Evolutionary conservation across 2,113 vertebrate genomes (phyloP).

Genomic region (Nymphicus hollandicus): DNA sequence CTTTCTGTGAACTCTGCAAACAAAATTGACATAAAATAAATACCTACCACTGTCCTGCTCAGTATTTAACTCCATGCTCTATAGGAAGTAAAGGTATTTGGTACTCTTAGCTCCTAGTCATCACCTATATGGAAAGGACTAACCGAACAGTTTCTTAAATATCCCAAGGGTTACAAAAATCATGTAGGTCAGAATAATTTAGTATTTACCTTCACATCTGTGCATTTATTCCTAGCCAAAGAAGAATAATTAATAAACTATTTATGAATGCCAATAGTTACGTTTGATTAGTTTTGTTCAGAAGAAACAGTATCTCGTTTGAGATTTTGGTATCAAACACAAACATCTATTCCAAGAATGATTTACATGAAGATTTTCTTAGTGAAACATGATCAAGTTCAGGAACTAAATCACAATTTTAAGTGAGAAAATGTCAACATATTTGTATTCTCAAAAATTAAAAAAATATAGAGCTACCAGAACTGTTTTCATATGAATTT

Average conservation of each 20-base stretch:
- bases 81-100: neutral
- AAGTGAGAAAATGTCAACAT: neutral
- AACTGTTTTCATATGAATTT: neutral
- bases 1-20: neutral
- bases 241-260: neutral
- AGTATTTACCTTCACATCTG: neutral
- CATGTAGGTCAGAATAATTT: neutral
- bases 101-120: neutral
- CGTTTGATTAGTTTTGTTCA: neutral
- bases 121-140: neutral
- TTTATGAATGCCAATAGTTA: neutral
- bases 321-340: neutral
- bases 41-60: neutral
- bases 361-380: neutral
- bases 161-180: neutral
- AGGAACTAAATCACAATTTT: neutral
- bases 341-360: neutral
- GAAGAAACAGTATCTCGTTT: neutral
- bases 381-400: neutral
- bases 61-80: neutral
- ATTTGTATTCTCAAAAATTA: neutral
- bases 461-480: neutral
- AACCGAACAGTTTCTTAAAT: neutral
- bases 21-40: neutral
- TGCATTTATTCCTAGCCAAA: neutral